phyloP scores from a whole-genome alignment of 1,140 invertebrate species.

The Ceratina japonica region DNA sequence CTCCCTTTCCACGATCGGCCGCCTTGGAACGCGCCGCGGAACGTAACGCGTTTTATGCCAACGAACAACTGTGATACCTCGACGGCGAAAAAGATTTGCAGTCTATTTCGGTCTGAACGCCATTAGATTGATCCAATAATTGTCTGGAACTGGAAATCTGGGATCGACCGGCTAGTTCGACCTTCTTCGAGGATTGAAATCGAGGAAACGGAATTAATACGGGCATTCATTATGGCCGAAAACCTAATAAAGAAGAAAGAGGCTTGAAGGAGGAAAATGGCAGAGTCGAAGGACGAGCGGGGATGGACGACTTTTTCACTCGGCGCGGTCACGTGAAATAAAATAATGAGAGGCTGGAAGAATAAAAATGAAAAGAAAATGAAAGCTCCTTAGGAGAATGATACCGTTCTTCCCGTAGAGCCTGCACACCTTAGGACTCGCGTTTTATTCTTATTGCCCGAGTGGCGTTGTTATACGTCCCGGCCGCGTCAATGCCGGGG shows the following conservation, averaged over 20 bases:
- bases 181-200: too few species aligned
- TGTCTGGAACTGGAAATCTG: too few species aligned
- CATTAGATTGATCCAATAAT: too few species aligned
- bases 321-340: conserved; percentile 57
- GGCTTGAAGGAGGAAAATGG: neutral
- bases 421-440: conserved; percentile 11
- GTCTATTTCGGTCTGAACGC: too few species aligned
- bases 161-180: too few species aligned
- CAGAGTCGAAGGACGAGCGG: neutral
- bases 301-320: conserved; percentile 54
- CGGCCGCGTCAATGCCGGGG: conserved; percentile 12
- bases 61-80: neutral
- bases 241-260: conserved; percentile 14
- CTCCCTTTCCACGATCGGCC: neutral
- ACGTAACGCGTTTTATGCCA: neutral
- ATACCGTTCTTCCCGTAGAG: conserved; percentile 22
- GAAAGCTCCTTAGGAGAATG: conserved; percentile 36
- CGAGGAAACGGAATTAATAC: too few species aligned
- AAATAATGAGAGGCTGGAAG: conserved; percentile 61
- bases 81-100: too few species aligned
- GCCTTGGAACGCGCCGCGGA: too few species aligned
- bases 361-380: conserved; percentile 20
- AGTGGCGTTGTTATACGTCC: conserved; percentile 16
- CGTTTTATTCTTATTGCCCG: conserved; percentile 40
- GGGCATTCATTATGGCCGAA: conserved; percentile 12